These are phyloP conservation scores for Abrostola triplasia DNA, from an alignment of 2,888 invertebrate genomes.

Conservation along the genomic window DNA sequence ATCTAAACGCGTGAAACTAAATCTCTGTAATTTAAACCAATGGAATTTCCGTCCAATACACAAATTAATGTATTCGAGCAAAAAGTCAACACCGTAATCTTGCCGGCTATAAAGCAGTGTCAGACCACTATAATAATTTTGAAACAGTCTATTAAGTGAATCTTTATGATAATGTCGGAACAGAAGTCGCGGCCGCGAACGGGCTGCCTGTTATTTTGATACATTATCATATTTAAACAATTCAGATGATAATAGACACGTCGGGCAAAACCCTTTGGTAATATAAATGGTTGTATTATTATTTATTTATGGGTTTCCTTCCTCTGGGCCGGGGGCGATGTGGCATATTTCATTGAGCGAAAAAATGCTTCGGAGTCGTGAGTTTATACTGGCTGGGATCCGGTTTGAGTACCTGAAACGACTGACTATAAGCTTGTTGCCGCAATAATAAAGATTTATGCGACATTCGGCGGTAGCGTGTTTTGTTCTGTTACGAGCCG, in stretches of 20 bases:
- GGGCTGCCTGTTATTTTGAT: slow-evolving; percentile 87
- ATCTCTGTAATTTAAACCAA: slow-evolving; percentile 59
- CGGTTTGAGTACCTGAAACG: slow-evolving; percentile 87
- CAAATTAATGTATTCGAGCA: slow-evolving; percentile 69
- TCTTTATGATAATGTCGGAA: slow-evolving; percentile 86
- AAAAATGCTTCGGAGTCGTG: slow-evolving; percentile 86
- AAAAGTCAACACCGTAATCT: slow-evolving; percentile 78
- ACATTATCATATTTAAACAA: slow-evolving; percentile 89
- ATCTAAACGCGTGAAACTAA: slow-evolving; percentile 47
- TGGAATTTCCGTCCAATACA: slow-evolving; percentile 64
- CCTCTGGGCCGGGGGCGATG: slow-evolving; percentile 83
- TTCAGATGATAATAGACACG: slow-evolving; percentile 88
- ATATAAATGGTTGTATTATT: slow-evolving; percentile 89
- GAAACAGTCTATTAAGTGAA: slow-evolving; percentile 88
- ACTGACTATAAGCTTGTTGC: slow-evolving; percentile 86
- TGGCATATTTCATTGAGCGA: slow-evolving; percentile 87
- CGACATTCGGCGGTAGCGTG: slow-evolving; percentile 87
- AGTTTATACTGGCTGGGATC: slow-evolving; percentile 83
- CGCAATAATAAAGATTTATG: slow-evolving; percentile 88
- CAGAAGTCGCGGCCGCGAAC: slow-evolving; percentile 86
- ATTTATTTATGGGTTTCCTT: slow-evolving; percentile 88
- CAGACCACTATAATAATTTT: slow-evolving; percentile 85
- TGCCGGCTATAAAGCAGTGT: slow-evolving; percentile 78
- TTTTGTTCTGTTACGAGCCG: slow-evolving; percentile 87
- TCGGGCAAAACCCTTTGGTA: slow-evolving; percentile 88